Evolutionary conservation across 2,113 vertebrate genomes (phyloP).

Genomic region (Spheniscus mendiculus): DNA sequence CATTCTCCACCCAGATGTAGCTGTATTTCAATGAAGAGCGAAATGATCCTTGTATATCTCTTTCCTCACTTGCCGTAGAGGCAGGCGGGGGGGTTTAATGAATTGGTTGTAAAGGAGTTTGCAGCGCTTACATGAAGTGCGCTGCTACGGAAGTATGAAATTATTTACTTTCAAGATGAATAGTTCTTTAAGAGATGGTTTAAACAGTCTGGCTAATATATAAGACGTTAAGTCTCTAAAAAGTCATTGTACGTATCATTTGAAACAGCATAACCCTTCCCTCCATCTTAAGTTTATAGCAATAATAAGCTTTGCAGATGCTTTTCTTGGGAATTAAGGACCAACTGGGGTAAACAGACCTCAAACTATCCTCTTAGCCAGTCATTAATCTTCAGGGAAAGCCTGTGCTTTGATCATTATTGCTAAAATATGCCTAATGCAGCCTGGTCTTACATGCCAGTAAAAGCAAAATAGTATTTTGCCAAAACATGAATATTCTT

Average conservation of each 20-base stretch:
- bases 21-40: neutral
- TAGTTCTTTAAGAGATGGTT: constrained; percentile 49
- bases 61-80: neutral
- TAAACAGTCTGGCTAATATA: constrained; percentile 41
- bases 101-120: neutral
- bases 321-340: constrained; percentile 68
- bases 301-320: constrained; percentile 66
- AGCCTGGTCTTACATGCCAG: constrained; percentile 31
- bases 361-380: constrained; percentile 69
- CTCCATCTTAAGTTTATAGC: constrained; percentile 50
- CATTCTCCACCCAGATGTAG: neutral
- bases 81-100: neutral
- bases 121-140: neutral
- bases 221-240: constrained; percentile 36
- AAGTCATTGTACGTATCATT: constrained; percentile 19
- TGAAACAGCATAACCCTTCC: constrained; percentile 23
- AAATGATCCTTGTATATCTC: neutral
- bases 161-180: constrained; percentile 50
- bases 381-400: constrained; percentile 70
- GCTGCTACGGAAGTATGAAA: neutral
- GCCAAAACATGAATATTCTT: constrained; percentile 53
- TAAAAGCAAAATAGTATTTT: constrained; percentile 58
- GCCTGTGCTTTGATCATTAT: constrained; percentile 69
- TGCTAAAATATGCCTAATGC: constrained; percentile 62
- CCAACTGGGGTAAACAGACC: constrained; percentile 69